A percentile compares a stretch with the other conserved stretches of the same genome.
These are phyloP conservation scores for Bergia puertoricense DNA, from an alignment of 92 coral and sea anemone genomes.

Conservation along the genomic window DNA sequence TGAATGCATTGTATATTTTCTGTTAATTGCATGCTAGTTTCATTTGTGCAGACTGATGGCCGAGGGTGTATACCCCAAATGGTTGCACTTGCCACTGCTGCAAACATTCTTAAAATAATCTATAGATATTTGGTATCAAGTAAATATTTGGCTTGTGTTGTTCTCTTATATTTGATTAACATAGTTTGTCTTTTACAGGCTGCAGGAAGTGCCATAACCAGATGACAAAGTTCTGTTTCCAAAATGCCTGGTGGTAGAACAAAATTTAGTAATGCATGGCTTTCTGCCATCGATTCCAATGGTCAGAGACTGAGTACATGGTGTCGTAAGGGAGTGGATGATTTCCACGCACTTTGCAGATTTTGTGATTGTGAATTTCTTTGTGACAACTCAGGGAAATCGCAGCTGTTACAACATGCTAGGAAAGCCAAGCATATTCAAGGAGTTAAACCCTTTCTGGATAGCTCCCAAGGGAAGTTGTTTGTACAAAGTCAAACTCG, in stretches of 20 bases:
- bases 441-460: slow-evolving; percentile 51
- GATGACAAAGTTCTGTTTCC: slow-evolving; percentile 23
- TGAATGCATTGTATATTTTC: not conserved
- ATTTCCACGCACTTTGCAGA: slow-evolving; percentile 53
- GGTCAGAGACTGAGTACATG: slow-evolving; percentile 49
- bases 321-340: slow-evolving; percentile 59
- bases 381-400: slow-evolving; percentile 59
- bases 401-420: slow-evolving; percentile 49
- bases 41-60: slow-evolving; percentile 27
- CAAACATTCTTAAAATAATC: not conserved
- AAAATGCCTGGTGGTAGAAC: too few relatives aligned
- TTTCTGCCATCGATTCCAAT: slow-evolving; percentile 50
- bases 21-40: slow-evolving; percentile 7
- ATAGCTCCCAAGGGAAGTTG: slow-evolving; percentile 51
- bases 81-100: not conserved
- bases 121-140: not conserved
- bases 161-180: slow-evolving; percentile 8
- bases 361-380: slow-evolving; percentile 50
- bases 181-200: not conserved
- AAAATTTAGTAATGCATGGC: too few relatives aligned
- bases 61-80: slow-evolving; percentile 20
- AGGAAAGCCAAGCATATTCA: slow-evolving; percentile 63
- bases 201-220: slow-evolving; percentile 1
- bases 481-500: slow-evolving; percentile 54
- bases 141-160: slow-evolving; percentile 5